Conservation (phyloP, 2,888 invertebrate genomes). For the Chalcosyrphus nemorum region DNA sequence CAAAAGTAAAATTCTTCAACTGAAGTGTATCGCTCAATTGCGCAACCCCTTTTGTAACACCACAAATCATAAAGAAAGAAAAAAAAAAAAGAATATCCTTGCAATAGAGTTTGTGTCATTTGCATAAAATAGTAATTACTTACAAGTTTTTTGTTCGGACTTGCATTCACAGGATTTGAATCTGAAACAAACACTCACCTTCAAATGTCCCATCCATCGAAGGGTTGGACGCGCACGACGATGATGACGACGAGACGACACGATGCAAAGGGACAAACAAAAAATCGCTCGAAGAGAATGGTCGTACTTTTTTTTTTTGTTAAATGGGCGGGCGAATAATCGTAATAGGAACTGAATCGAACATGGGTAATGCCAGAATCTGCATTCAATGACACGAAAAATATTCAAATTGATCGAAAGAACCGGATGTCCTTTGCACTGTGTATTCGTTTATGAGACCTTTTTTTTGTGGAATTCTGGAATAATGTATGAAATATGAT, state of each 20-base stretch:
- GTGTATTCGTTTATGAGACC: neutral
- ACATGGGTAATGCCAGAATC: slow-evolving; percentile 74
- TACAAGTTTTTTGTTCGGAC: slow-evolving; percentile 36
- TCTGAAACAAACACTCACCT: slow-evolving; percentile 55
- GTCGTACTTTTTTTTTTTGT: slow-evolving; percentile 38
- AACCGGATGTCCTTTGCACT: slow-evolving; percentile 71
- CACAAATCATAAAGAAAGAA: slow-evolving; percentile 24
- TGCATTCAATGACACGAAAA: slow-evolving; percentile 76
- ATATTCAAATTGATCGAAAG: slow-evolving; percentile 75
- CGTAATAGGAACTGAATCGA: slow-evolving; percentile 73
- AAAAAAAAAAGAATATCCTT: slow-evolving; percentile 25
- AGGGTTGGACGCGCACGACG: slow-evolving; percentile 33
- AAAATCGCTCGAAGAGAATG: neutral
- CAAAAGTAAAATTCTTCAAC: neutral
- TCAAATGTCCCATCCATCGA: slow-evolving; percentile 34
- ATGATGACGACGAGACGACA: slow-evolving; percentile 25
- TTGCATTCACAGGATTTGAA: slow-evolving; percentile 49
- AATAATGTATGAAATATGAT: slow-evolving; percentile 69
- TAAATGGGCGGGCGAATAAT: slow-evolving; percentile 72
- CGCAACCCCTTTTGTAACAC: slow-evolving; percentile 22
- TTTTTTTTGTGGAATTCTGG: slow-evolving; percentile 27
- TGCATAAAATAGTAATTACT: slow-evolving; percentile 75
- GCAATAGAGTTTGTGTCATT: slow-evolving; percentile 61
- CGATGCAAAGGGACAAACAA: slow-evolving; percentile 12
- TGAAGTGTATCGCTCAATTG: slow-evolving; percentile 23